Conservation (phyloP, 1,140 invertebrate species). For the Pentalonia nigronervosa region DNA sequence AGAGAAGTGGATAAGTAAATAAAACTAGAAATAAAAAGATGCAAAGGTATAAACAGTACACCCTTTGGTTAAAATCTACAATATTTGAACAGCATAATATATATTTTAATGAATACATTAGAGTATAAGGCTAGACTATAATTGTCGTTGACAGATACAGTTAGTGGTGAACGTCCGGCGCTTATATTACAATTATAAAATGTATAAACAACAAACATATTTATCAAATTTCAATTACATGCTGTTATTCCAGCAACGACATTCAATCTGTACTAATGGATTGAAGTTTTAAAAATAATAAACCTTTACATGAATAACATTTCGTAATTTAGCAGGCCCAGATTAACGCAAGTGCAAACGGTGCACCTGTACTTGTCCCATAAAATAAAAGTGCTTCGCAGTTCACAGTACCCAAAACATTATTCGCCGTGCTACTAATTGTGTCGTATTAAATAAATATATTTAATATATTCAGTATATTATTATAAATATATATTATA, state of each 20-base stretch:
- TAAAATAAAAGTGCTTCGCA: no score
- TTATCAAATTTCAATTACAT: background rate
- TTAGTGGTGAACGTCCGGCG: background rate
- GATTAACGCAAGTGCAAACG: background rate
- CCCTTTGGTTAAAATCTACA: background rate
- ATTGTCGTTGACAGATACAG: background rate
- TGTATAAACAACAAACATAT: background rate
- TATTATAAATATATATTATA: no score
- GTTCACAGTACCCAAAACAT: no score
- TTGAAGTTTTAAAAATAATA: background rate
- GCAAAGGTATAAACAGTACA: conserved; percentile 22
- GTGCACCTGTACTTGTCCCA: background rate
- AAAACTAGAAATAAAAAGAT: conserved; percentile 10
- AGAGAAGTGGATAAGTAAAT: conserved; percentile 13
- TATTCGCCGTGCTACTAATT: no score
- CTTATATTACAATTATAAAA: background rate
- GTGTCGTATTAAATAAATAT: no score
- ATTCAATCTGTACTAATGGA: background rate
- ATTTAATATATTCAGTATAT: no score
- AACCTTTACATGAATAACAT: background rate
- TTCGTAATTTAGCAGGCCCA: background rate
- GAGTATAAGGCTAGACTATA: background rate
- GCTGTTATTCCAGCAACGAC: background rate
- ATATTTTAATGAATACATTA: background rate
- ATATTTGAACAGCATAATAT: conserved; percentile 17